Base-by-base conservation (phyloP, 53 echinoderm and acorn worm species). In the Antedon mediterranea region DNA sequence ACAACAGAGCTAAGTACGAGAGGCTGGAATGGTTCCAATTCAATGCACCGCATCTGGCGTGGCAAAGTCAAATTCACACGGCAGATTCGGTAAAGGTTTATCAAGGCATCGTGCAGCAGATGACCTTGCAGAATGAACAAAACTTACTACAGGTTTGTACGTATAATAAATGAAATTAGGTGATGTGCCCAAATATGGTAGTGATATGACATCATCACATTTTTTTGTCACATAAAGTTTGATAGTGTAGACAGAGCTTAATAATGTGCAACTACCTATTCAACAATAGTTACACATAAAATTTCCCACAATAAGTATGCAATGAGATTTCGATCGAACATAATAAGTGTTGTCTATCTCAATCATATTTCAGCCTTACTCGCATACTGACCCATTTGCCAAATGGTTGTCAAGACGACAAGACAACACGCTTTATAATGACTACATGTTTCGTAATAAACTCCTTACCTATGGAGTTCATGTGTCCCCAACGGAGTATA, bases 101-200 rank as follows among this genome's bases (percentile, higher is more conserved):
- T 71, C 89, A 89, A 74, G 83, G 73, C 33, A 37, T 85, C n/a
- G 85, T 89, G n/a, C 89, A 89, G 27, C 32, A 82, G 23, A 57
- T 9, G 57, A 18, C 23, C 20, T 57, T 57, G 3, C 57, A 57
- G 20, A 57, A 57, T 26, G 57, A 57, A 57, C 57, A 57, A 26
- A 26, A 57, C 23, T 26, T 57, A 15, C 20, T 57, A 23, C 57
- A 57, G 57, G 57, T 57, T 57, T 13, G 57, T 57, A 57, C 57
- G 11, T 8, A 18, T 57, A 57, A 15, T 6, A 18, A 15, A 57
- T 57, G 15, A 37, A 6, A 4, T 37, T 37, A 37, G 37, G 37
- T 37, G 4, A 6, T 37, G 37, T 4, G 37, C 37, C 11, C 11
- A 4, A 4, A 37, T 6, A 6, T 37, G 37, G 11, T 4, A 37